A percentile compares a stretch with the other conserved stretches of the same genome.
Evolutionary conservation across 2,888 invertebrate species (phyloP).

Genomic region (Adelphocoris suturalis): DNA sequence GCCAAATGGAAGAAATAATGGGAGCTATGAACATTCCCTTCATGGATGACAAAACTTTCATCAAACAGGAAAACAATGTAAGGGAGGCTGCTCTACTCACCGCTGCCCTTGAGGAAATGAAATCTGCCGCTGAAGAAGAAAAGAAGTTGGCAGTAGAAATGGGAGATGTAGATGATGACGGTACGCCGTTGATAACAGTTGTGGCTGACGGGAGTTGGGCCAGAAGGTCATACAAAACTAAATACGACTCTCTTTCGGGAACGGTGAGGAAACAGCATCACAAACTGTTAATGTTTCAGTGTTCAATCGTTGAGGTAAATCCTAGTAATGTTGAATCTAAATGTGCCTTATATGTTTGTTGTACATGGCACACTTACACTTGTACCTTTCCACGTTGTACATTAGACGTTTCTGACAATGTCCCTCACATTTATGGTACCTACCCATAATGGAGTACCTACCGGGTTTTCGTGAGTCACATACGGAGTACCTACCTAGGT

Average conservation of each 20-base stretch:
- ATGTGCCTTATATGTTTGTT: no score
- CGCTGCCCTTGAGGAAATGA: background rate
- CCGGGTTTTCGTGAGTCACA: no score
- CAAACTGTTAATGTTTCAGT: background rate
- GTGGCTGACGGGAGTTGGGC: background rate
- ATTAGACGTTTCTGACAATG: no score
- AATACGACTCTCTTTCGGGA: background rate
- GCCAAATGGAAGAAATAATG: constrained; percentile 13
- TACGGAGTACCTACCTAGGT: no score
- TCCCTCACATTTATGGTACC: no score
- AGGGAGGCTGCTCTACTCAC: background rate
- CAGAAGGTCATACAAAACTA: background rate
- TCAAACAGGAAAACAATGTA: background rate
- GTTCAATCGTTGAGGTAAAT: background rate
- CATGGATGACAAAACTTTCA: background rate
- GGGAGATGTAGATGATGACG: background rate
- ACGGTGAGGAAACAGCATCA: background rate
- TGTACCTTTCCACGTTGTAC: no score
- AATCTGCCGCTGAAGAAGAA: background rate
- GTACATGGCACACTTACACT: no score
- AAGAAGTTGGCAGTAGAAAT: background rate
- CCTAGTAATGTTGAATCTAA: no score
- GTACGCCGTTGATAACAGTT: background rate
- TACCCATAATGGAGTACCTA: no score
- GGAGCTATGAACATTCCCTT: background rate